Conservation (phyloP, 2,113 vertebrate species). For the Grantiella picta region DNA sequence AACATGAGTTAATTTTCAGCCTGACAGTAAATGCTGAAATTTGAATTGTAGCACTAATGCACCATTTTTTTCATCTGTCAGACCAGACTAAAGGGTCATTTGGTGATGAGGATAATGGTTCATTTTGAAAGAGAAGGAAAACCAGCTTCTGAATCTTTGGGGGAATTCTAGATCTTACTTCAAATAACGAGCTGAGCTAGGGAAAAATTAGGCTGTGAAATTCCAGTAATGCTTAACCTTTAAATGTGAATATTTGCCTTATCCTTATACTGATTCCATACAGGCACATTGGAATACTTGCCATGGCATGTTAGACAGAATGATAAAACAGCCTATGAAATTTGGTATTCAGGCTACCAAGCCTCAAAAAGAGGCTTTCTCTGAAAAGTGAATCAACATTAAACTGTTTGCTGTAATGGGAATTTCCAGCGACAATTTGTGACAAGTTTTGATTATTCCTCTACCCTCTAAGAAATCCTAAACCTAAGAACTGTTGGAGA, state of each 20-base stretch:
- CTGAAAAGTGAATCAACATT: background rate
- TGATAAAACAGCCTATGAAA: background rate
- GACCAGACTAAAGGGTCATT: slow-evolving; percentile 24
- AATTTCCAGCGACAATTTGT: background rate
- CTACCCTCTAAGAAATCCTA: slow-evolving; percentile 13
- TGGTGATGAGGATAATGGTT: slow-evolving; percentile 47
- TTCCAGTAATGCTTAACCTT: background rate
- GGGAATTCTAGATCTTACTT: background rate
- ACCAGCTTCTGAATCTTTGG: background rate
- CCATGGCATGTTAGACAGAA: background rate
- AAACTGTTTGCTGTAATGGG: background rate
- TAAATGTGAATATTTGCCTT: background rate
- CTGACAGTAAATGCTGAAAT: slow-evolving; percentile 47
- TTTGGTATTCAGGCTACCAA: slow-evolving; percentile 7
- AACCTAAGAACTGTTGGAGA: slow-evolving; percentile 6
- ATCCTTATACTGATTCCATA: background rate
- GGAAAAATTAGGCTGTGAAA: slow-evolving; percentile 10
- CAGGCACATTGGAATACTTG: background rate
- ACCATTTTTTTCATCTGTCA: slow-evolving; percentile 30
- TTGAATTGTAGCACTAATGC: slow-evolving; percentile 46
- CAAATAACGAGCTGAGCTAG: background rate
- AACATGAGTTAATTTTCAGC: slow-evolving; percentile 46
- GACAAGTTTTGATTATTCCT: slow-evolving; percentile 17
- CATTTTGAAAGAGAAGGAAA: slow-evolving; percentile 44
- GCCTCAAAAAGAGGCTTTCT: background rate